Evolutionary conservation across 2,797 vertebrate species (phyloP), one percentile per base, ranked within the genome.

Genomic region (Chromis chromis): DNA sequence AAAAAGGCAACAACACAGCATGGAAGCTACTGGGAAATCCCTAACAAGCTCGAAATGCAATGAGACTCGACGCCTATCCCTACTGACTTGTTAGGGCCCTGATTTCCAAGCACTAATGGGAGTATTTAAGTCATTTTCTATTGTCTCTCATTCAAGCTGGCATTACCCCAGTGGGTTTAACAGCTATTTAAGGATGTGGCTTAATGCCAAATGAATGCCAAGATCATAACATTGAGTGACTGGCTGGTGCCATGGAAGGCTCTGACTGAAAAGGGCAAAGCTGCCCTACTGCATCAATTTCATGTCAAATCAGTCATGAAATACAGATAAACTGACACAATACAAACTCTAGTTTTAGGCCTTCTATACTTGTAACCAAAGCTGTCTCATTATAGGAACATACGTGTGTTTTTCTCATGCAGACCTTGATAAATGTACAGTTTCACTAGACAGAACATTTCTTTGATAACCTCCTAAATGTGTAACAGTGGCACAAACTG

Each of bases 51-150:
- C 50, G 10, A 91, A 92, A 93, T 90, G 90, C 90, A 91, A 91
- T 87, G 89, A 92, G 91, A 91, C 83, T 83, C 72, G 13, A 86
- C 50, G 80, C 78, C 78, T 70, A 78, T 93, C 93, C 92, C 90
- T 62, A 70, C 89, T 89, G 91, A 93, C 93, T 93, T 93, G 91
- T 94, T 94, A 94, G 90, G 86, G 79, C 85, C 80, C 85, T 80
- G 87, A 92, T 93, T 91, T 89, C 76, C 73, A 39, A 62, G 69
- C 87, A 89, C 90, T 92, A 92, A 92, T 91, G 86, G 91, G 91
- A 90, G 83, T 92, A 89, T 94, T 93, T 92, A 92, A 91, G 91
- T 85, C 88, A 92, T 93, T 90, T 91, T 92, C 88, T 88, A 91
- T 93, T 93, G 93, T 93, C 86, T 93, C 82, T 88, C 82, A 80